Percentiles rank a stretch among this genome's conserved stretches.
These are phyloP conservation scores for Stenchaetothrips biformis DNA, from an alignment of 2,888 invertebrate species.

Conservation along the genomic window DNA sequence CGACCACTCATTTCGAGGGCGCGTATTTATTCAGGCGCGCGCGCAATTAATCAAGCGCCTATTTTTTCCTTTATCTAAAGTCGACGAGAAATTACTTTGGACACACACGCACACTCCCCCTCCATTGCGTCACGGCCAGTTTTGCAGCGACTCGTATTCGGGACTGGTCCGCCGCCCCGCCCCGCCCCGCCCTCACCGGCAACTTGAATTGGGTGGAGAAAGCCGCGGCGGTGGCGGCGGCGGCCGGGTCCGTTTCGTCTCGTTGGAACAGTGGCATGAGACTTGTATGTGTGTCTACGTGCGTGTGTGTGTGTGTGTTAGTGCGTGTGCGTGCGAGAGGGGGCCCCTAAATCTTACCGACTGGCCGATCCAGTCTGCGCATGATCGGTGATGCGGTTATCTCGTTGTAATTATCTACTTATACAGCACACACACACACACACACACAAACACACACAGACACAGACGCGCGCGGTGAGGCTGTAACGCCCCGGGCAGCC, in stretches of 20 bases:
- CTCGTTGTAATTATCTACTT: no score
- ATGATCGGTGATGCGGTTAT: no score
- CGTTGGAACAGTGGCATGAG: neutral
- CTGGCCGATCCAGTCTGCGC: neutral
- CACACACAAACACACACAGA: no score
- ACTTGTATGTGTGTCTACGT: neutral
- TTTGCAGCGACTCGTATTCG: neutral
- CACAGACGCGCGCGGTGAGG: no score
- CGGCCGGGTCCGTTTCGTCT: neutral
- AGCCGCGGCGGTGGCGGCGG: neutral
- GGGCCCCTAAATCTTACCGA: conserved; percentile 1
- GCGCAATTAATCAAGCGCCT: no score
- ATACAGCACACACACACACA: no score
- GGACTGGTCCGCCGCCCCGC: conserved; percentile 10
- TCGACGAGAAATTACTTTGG: no score
- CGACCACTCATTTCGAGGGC: neutral
- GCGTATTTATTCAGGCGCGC: neutral
- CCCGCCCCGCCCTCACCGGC: neutral
- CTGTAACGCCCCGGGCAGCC: no score
- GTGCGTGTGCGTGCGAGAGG: neutral
- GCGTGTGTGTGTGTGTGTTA: neutral
- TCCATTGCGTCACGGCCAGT: no score
- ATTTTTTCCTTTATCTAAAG: no score
- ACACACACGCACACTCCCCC: no score
- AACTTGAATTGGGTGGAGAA: conserved; percentile 2